Evolutionary conservation across 2,888 invertebrate genomes (phyloP), one percentile per base, ranked within the genome.

Genomic region (Leucophenga montana): DNA sequence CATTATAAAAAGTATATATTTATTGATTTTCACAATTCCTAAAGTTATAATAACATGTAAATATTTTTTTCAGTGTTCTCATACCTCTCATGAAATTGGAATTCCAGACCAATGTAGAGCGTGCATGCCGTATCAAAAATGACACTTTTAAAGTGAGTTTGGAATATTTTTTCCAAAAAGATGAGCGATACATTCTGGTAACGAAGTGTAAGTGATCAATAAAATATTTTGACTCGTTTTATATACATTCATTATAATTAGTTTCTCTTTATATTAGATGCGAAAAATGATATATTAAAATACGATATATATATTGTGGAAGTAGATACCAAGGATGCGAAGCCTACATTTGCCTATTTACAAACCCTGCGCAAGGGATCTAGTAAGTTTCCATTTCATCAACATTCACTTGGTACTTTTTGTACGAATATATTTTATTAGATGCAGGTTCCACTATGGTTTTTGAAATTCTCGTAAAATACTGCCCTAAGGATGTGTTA

Each of bases 1-100:
- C 91, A 93, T 72, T 95, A 94, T 85, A 88, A 89, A 61, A 89
- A 89, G 92, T 92, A 87, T 75, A 4, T 27, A 27, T 3, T 3
- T 27, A 27, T 27, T 27, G 2, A 27, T 27, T 27, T 27, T 27
- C 27, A 27, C 27, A 27, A 27, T 33, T 46, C 46, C 18, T 67
- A 62, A 27, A 46, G 14, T 62, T 67, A 54, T 13, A 59, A 64
- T 13, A 39, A 27, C 27, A 27, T 27, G 4, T 4, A 20, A 54
- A 31, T 8, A 16, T 39, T 16, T 54, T 27, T 11, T 20, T 53
- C 16, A 88, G 87, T 18, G 85, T 78, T 13, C 46, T 88, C 33
- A 74, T 86, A 57, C 86, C 88, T 0, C 71, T 89, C 3, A 83
- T 89, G 82, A 88, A 86, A 75, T 57, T 88, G 16, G 88, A 89